These are phyloP conservation scores for Charina bottae DNA, from an alignment of 2,113 vertebrate species.

Conservation along the genomic window DNA sequence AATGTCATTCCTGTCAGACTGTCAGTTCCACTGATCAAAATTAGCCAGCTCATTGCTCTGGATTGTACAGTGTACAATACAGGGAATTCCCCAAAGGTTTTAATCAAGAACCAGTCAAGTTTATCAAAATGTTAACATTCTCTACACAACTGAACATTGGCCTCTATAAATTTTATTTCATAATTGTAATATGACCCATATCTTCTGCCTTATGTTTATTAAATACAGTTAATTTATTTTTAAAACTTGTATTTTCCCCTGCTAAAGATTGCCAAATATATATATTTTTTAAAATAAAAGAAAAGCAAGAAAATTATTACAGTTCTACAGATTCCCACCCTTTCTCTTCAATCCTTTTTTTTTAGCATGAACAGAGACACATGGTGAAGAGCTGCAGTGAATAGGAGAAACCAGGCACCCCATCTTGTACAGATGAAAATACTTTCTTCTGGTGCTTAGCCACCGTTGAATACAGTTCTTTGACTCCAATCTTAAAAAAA, in stretches of 20 bases:
- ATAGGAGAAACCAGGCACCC: neutral
- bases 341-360: neutral
- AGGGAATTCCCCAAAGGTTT: neutral
- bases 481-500: neutral
- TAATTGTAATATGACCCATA: neutral
- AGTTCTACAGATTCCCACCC: neutral
- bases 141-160: neutral
- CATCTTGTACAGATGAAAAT: neutral
- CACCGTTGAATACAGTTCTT: neutral
- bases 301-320: neutral
- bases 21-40: conserved; percentile 8
- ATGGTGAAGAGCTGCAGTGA: neutral
- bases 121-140: neutral
- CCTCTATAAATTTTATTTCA: neutral
- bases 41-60: neutral
- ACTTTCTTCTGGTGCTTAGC: neutral
- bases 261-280: neutral
- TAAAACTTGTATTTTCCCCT: neutral
- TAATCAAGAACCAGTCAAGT: neutral
- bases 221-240: neutral
- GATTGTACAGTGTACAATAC: neutral
- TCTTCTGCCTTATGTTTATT: neutral
- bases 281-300: neutral
- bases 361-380: neutral
- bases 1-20: neutral